These are phyloP conservation scores for Aptenodytes forsteri DNA, from an alignment of 2,113 vertebrate species.

Conservation along the genomic window DNA sequence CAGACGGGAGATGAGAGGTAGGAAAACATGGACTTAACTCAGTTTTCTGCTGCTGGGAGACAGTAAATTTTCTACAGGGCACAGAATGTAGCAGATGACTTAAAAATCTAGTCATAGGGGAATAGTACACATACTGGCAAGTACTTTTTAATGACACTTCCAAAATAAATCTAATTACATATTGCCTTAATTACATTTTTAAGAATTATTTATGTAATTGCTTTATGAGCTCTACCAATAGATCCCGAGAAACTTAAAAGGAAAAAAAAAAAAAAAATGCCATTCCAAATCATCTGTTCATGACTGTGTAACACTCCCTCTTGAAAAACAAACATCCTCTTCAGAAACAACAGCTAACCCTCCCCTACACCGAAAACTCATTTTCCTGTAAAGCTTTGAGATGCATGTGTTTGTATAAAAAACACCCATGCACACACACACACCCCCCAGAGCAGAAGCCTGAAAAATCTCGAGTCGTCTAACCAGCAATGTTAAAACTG, in stretches of 20 bases:
- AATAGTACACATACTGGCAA: background rate
- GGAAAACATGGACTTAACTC: background rate
- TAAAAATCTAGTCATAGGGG: background rate
- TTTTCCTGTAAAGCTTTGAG: background rate
- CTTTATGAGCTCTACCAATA: background rate
- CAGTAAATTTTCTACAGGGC: background rate
- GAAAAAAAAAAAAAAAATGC: too few relatives aligned
- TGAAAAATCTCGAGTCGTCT: background rate
- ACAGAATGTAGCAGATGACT: background rate
- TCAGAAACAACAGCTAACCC: background rate
- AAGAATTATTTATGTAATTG: constrained; percentile 1
- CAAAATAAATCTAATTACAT: constrained; percentile 1
- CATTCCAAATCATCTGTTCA: background rate
- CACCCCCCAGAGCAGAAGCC: background rate
- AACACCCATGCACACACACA: too few relatives aligned
- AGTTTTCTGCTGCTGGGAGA: background rate
- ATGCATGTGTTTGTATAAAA: background rate
- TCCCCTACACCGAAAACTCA: background rate
- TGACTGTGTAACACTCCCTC: background rate
- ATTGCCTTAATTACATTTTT: background rate
- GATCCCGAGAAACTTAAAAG: background rate
- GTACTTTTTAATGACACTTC: background rate
- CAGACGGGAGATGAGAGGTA: background rate
- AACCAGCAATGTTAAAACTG: background rate
- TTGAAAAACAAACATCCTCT: background rate